Evolutionary conservation across 2,113 vertebrate species (phyloP).

Genomic region (Chiloscyllium plagiosum): DNA sequence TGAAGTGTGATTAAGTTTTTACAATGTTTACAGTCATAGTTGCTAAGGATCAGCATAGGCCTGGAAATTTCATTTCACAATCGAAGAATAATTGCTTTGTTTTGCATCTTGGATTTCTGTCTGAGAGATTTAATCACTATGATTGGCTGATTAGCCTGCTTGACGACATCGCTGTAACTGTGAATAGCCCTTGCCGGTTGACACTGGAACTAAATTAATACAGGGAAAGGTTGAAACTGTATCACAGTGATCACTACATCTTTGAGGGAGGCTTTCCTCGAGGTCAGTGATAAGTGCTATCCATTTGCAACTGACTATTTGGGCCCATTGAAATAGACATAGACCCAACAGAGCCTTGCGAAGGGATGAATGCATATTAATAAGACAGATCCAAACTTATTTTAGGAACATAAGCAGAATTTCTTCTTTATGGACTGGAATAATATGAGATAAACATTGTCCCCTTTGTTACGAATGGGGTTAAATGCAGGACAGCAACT

Average conservation of each 20-base stretch:
- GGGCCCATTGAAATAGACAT: neutral
- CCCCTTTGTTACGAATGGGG: neutral
- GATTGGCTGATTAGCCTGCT: neutral
- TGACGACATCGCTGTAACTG: neutral
- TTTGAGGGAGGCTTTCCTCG: neutral
- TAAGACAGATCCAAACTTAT: neutral
- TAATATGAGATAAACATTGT: neutral
- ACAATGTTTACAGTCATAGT: neutral
- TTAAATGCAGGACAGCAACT: neutral
- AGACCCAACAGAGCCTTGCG: neutral
- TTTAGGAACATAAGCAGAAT: neutral
- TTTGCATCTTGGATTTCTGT: neutral
- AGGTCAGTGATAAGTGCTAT: neutral
- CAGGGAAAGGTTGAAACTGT: neutral
- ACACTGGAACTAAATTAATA: neutral
- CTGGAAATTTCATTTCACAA: neutral
- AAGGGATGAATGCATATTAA: neutral
- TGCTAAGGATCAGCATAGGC: neutral
- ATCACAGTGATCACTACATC: neutral
- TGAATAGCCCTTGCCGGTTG: neutral
- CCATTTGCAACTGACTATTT: neutral
- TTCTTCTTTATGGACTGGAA: neutral
- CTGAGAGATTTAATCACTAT: neutral
- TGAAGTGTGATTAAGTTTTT: neutral
- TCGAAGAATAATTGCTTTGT: neutral